A percentile compares a stretch with the other conserved stretches of the same genome.
Evolutionary conservation across 2,797 vertebrate genomes (phyloP).

Genomic region (Eulemur rubriventer): DNA sequence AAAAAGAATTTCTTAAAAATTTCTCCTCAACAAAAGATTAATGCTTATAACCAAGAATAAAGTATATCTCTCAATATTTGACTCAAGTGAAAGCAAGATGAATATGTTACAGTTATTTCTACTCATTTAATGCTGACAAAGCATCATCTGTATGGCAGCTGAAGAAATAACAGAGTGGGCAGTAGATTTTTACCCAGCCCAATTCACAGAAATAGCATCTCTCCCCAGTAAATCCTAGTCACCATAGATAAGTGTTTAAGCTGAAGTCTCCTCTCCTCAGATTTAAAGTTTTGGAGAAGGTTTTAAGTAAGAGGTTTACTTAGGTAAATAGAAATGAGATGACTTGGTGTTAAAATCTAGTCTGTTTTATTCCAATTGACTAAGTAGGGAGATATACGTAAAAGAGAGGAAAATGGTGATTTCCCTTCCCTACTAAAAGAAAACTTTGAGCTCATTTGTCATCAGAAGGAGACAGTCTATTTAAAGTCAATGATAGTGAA

Average conservation of each 20-base stretch:
- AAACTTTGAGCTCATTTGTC: conserved; percentile 12
- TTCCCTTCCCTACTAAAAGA: conserved; percentile 50
- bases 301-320: not conserved
- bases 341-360: not conserved
- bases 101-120: not conserved
- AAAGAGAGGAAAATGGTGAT: conserved; percentile 27
- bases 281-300: not conserved
- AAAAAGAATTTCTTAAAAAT: not conserved
- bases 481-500: conserved; percentile 11
- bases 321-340: not conserved
- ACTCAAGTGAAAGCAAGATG: not conserved
- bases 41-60: conserved; percentile 42
- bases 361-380: not conserved
- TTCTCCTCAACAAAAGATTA: conserved; percentile 19
- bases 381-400: not conserved
- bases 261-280: not conserved
- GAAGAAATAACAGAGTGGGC: not conserved
- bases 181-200: not conserved
- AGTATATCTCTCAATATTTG: not conserved
- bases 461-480: not conserved
- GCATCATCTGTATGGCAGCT: not conserved
- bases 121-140: not conserved
- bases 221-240: not conserved
- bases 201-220: not conserved
- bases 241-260: not conserved